Evolutionary conservation across 2,113 vertebrate species (phyloP), one percentile per base, ranked within the genome.

Genomic region (Gasterosteus nipponicus): DNA sequence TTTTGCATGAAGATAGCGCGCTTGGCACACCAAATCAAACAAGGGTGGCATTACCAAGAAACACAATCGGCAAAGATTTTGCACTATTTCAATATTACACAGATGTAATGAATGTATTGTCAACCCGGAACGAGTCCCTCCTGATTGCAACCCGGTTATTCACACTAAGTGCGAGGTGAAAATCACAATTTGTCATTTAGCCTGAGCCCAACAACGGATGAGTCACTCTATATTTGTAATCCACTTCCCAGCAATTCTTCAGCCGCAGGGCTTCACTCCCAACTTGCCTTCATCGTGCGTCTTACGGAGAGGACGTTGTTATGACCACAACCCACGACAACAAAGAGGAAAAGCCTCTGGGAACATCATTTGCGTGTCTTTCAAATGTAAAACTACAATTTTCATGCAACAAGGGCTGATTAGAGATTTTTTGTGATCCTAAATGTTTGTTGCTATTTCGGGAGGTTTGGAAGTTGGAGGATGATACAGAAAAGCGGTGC

Each of bases 331-430:
- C 51, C 57, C 69, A 75, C 35, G 67, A 60, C 51, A 70, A 7
- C 6, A n/a, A 49, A 19, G 33, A 49, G 16, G 10, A 53, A 76
- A 86, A 74, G 59, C 68, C 51, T 73, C 4, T 0, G 31, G 51
- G 51, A 82, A 77, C 73, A 82, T 82, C 76, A 26, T 26, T 26
- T 26, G 22, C 78, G 69, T 60, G 64, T 67, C 73, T 71, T 59
- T 81, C 54, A 65, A 66, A 81, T 66, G 79, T 80, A 70, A 80
- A 67, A 63, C 65, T 51, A 2, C 33, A 15, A 54, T 78, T 65
- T 80, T 22, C 42, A 72, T 74, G 49, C 53, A 76, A n/a, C 14
- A 53, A 49, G 73, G 82, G 70, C 67, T 62, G 54, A 80, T 78
- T 79, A 77, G 78, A 46, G 61, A 42, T 74, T 66, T 62, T 54